Base-by-base conservation (phyloP, 1,140 invertebrate species). In the Eulimnadia texana region DNA sequence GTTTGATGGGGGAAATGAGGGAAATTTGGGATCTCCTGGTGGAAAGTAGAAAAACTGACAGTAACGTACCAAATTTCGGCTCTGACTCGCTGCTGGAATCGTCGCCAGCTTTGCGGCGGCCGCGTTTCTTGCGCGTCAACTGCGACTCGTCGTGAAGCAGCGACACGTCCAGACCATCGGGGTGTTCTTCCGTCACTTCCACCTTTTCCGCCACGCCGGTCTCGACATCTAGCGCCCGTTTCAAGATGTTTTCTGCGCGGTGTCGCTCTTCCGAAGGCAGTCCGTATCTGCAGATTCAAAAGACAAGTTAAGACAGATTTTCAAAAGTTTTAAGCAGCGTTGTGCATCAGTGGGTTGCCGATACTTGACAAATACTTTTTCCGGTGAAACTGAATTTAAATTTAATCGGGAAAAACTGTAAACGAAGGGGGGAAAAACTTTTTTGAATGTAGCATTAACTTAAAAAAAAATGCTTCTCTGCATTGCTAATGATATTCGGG, bases 161-260 rank as follows among this genome's bases (percentile, higher is more conserved):
- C 10, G 85, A 88, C 23, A 88, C 74, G 72, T 88, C 86, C 74
- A 88, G 74, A 67, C 87, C 88, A 77, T 92, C 88, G 0, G 86
- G 86, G 73, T 90, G 85, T 69, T 88, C 86, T 69, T 88, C 86
- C 10, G 87, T 87, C 59, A 90, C 76, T 27, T 78, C 76, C 11
- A 82, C 76, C 67, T 80, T 80, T 54, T 74, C 72, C 58, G 77
- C 79, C 61, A 80, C 80, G 55, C 82, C 85, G 69, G 82, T 82
- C 72, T 93, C 90, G 23, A 87, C 84, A 66, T 85, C 85, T 60
- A 93, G 77, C 23, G 90, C 88, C 68, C 87, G 78, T 67, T 90
- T 82, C 49, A 93, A 74, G 65, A 93, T 91, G 72, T 86, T 91
- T 67, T 85, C 81, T 11, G 88, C 88, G 63, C 89, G 79, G 51